Percentiles rank a stretch among this genome's conserved stretches.
Evolutionary conservation across 2,113 vertebrate genomes (phyloP).

Genomic region (Oenanthe melanoleuca): DNA sequence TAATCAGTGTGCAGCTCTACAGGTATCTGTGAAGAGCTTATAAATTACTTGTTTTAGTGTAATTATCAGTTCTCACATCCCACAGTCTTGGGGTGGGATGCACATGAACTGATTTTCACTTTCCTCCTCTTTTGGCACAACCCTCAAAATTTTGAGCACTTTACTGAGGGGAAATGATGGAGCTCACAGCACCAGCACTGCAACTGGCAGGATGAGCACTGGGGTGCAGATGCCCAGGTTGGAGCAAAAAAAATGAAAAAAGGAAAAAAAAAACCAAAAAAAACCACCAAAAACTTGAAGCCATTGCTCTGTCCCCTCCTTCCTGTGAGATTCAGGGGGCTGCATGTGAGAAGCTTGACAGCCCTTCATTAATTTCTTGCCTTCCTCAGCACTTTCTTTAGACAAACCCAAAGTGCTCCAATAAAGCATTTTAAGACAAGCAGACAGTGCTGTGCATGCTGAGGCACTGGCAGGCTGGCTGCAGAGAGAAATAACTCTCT

Average conservation of each 20-base stretch:
- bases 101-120: background rate
- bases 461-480: background rate
- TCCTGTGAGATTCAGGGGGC: background rate
- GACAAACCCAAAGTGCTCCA: background rate
- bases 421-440: background rate
- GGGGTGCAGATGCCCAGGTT: background rate
- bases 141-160: background rate
- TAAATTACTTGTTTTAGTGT: background rate
- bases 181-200: background rate
- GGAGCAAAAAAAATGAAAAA: background rate
- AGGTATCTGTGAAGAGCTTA: background rate
- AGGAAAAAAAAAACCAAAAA: no score
- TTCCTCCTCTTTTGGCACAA: background rate
- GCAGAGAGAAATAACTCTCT: constrained; percentile 21
- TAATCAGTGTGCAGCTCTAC: background rate
- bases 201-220: background rate
- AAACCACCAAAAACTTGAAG: background rate
- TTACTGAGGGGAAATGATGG: background rate
- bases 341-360: background rate
- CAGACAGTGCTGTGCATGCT: background rate
- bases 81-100: background rate
- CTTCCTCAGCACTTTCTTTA: constrained; percentile 33
- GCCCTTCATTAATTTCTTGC: constrained; percentile 19
- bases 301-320: background rate
- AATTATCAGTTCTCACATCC: background rate